Percentiles rank a stretch among this genome's conserved stretches.
These are phyloP conservation scores for Dorcus hopei DNA, from an alignment of 2,888 invertebrate genomes.

Conservation along the genomic window DNA sequence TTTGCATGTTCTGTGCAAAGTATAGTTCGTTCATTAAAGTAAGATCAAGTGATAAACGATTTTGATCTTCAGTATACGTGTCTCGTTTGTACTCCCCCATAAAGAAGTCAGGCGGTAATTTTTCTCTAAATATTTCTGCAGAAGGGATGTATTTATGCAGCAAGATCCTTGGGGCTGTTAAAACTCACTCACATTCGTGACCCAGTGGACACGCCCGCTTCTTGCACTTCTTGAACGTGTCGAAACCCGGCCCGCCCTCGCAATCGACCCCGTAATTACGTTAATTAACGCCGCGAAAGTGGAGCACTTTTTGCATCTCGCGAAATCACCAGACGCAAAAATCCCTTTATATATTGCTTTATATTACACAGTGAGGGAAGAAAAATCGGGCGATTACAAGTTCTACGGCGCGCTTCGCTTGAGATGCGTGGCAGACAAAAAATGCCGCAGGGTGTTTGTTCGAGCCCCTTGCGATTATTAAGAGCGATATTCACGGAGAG, in stretches of 20 bases:
- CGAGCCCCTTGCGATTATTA: background rate
- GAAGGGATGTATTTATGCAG: background rate
- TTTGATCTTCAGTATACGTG: too few relatives aligned
- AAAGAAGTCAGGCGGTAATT: too few relatives aligned
- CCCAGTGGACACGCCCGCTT: constrained; percentile 11
- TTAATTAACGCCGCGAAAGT: constrained; percentile 14
- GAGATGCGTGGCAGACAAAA: background rate
- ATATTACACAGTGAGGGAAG: constrained; percentile 5
- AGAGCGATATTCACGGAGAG: background rate
- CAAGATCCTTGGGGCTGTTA: background rate
- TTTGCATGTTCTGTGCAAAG: too few relatives aligned
- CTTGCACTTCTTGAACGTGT: constrained; percentile 12
- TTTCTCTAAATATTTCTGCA: too few relatives aligned
- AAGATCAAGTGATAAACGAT: too few relatives aligned
- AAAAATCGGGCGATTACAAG: constrained; percentile 5
- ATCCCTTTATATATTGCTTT: constrained; percentile 13
- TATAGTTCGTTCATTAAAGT: too few relatives aligned
- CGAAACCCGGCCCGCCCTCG: constrained; percentile 10
- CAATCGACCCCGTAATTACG: constrained; percentile 9
- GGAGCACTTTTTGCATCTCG: constrained; percentile 4
- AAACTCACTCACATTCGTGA: background rate
- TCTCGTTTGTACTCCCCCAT: too few relatives aligned
- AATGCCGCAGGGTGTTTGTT: background rate
- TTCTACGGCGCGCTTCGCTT: background rate
- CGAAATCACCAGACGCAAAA: constrained; percentile 7